phyloP scores from a whole-genome alignment of 2,113 vertebrate species.

The Perca schrenkii region DNA sequence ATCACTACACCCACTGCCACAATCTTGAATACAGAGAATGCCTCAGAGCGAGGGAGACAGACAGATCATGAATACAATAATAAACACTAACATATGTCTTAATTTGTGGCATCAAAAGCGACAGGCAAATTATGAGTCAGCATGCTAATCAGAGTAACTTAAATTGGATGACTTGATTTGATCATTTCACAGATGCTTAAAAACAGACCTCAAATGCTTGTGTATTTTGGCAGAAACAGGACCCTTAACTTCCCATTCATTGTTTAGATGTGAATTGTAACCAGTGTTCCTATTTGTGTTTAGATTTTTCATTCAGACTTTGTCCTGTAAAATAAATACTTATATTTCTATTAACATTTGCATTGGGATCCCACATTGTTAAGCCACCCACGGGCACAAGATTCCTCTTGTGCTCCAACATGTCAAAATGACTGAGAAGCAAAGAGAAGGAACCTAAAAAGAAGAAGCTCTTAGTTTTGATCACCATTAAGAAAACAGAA shows the following conservation, averaged over 20 bases:
- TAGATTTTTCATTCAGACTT: constrained; percentile 13
- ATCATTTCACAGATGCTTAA: constrained; percentile 20
- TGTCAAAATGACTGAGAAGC: constrained; percentile 16
- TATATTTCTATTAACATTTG: constrained; percentile 12
- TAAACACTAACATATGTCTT: constrained; percentile 43
- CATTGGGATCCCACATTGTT: constrained; percentile 8
- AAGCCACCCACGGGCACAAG: background rate
- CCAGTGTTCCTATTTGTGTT: background rate
- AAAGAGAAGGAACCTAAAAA: background rate
- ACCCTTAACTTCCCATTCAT: background rate
- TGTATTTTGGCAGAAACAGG: constrained; percentile 33
- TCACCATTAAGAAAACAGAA: background rate
- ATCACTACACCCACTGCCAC: constrained; percentile 69
- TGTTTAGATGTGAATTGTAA: constrained; percentile 15
- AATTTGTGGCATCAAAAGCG: constrained; percentile 12
- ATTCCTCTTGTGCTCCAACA: constrained; percentile 15
- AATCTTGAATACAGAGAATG: constrained; percentile 55
- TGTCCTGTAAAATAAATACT: constrained; percentile 7
- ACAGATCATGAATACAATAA: constrained; percentile 40
- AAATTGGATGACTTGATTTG: constrained; percentile 5
- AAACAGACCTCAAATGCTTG: constrained; percentile 21
- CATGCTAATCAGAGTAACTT: constrained; percentile 7
- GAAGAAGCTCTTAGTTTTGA: background rate
- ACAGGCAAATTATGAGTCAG: constrained; percentile 2
- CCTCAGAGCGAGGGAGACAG: constrained; percentile 41